phyloP scores from a whole-genome alignment of 2,888 invertebrate species.

The Drosophila borealis region DNA sequence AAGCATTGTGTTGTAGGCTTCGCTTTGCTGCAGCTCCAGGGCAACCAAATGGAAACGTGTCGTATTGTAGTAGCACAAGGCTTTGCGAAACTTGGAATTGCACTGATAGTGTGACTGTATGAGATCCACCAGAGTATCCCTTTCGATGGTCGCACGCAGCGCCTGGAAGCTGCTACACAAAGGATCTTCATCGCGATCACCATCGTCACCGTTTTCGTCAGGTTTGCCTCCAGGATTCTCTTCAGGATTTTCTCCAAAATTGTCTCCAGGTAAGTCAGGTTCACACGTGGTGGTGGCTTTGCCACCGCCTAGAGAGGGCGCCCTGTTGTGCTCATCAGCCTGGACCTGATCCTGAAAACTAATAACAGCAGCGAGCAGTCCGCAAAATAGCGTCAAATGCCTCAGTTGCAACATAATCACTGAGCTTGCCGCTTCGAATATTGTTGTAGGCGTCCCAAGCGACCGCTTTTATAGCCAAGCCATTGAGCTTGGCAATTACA shows the following conservation, averaged over 20 bases:
- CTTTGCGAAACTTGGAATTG: constrained; percentile 59
- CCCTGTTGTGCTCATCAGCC: too few species aligned
- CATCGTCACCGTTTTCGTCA: neutral
- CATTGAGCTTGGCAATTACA: constrained; percentile 42
- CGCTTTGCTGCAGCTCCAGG: constrained; percentile 54
- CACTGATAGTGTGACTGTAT: constrained; percentile 56
- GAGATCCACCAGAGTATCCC: constrained; percentile 33
- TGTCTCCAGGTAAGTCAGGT: neutral
- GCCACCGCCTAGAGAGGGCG: too few species aligned
- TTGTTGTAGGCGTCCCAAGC: constrained; percentile 10
- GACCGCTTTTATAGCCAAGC: constrained; percentile 58
- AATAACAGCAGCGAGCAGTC: constrained; percentile 22
- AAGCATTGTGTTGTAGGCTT: constrained; percentile 42
- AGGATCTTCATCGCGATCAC: constrained; percentile 5
- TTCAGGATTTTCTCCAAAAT: too few species aligned
- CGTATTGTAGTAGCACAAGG: constrained; percentile 61
- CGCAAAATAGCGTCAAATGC: constrained; percentile 26
- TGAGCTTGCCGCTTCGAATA: constrained; percentile 20
- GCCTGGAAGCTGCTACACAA: constrained; percentile 58
- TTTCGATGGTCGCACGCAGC: constrained; percentile 53
- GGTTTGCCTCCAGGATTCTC: too few species aligned
- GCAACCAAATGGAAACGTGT: constrained; percentile 38
- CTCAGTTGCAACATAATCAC: constrained; percentile 46
- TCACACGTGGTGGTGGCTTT: constrained; percentile 9
- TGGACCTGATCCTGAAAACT: constrained; percentile 5